Evolutionary conservation across 2,888 invertebrate species (phyloP).

Genomic region (Phaonia tiefii): DNA sequence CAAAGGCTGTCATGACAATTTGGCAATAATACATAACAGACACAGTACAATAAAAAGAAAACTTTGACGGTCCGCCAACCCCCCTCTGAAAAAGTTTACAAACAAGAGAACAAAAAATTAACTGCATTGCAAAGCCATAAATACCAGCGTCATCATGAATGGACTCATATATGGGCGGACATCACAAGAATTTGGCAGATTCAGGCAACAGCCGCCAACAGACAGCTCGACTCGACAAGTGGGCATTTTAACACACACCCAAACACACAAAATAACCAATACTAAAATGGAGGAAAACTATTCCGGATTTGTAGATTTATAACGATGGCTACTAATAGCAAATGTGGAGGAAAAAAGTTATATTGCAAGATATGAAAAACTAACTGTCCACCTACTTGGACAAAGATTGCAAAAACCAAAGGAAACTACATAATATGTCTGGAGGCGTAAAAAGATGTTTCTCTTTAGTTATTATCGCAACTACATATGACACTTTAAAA

Average conservation of each 20-base stretch:
- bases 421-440: not conserved
- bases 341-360: not conserved
- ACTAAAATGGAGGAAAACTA: conserved; percentile 2
- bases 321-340: conserved; percentile 51
- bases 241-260: conserved; percentile 8
- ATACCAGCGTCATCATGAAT: conserved; percentile 51
- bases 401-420: conserved; percentile 28
- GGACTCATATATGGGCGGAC: conserved; percentile 60
- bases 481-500: not conserved
- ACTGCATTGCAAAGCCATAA: conserved; percentile 65
- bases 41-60: conserved; percentile 41
- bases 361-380: conserved; percentile 36
- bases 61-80: conserved; percentile 32
- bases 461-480: not conserved
- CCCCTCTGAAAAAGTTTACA: conserved; percentile 19
- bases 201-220: conserved; percentile 32
- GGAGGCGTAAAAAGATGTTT: conserved; percentile 7
- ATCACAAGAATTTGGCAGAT: conserved; percentile 51
- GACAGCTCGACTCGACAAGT: conserved; percentile 22
- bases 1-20: conserved; percentile 61
- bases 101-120: conserved; percentile 52
- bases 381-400: conserved; percentile 64
- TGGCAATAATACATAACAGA: conserved; percentile 62
- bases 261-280: not conserved
- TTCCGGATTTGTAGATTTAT: conserved; percentile 51